phyloP scores from a whole-genome alignment of 2,888 invertebrate species.

The Terebella lapidaria region DNA sequence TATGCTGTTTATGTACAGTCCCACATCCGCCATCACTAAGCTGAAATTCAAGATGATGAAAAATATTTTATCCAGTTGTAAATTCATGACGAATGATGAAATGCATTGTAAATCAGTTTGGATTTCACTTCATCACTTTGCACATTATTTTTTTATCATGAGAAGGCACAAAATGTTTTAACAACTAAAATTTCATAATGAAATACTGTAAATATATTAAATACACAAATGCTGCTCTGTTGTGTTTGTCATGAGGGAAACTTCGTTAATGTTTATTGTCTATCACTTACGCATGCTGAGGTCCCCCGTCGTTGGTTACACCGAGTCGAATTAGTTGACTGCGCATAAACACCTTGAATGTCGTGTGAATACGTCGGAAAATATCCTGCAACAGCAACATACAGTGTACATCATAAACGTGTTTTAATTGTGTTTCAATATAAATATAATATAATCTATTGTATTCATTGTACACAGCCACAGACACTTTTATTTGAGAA shows the following conservation, averaged over 20 bases:
- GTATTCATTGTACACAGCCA: too few species aligned
- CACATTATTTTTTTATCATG: too few species aligned
- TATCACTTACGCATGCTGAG: constrained; percentile 78
- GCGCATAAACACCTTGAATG: constrained; percentile 77
- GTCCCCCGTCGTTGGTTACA: constrained; percentile 91
- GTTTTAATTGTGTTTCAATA: background rate
- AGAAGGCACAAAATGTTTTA: too few species aligned
- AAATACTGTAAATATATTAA: too few species aligned
- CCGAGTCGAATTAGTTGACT: constrained; percentile 80
- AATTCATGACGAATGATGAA: background rate
- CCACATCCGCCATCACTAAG: constrained; percentile 48
- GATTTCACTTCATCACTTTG: too few species aligned
- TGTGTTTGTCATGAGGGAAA: too few species aligned
- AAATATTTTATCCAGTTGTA: background rate
- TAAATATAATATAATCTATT: too few species aligned
- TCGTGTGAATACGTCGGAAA: constrained; percentile 37
- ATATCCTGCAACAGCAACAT: constrained; percentile 21
- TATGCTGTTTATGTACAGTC: constrained; percentile 47
- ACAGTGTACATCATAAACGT: background rate
- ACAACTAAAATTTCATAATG: too few species aligned
- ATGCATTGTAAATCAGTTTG: too few species aligned
- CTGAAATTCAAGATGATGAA: constrained; percentile 28
- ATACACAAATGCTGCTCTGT: too few species aligned
- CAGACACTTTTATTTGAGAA: too few species aligned
- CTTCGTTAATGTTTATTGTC: too few species aligned